Evolutionary conservation across 2,113 vertebrate species (phyloP).

Genomic region (Halichoeres trimaculatus): DNA sequence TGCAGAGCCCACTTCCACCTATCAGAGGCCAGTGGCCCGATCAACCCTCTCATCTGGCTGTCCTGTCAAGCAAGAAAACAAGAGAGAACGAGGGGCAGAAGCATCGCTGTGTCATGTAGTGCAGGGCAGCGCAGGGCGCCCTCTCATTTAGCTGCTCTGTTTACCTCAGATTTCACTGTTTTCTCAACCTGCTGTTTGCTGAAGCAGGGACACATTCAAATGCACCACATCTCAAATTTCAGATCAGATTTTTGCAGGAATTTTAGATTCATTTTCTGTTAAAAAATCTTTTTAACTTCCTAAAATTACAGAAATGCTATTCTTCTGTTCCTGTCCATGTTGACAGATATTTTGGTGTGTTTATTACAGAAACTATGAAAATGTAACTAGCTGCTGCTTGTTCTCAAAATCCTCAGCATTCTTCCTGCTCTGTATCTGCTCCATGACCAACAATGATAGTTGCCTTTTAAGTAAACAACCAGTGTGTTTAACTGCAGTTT

Average conservation of each 20-base stretch:
- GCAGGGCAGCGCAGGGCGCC: slow-evolving; percentile 11
- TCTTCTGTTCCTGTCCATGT: neutral
- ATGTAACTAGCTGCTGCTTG: neutral
- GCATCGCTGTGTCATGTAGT: slow-evolving; percentile 6
- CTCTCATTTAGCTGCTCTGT: slow-evolving; percentile 26
- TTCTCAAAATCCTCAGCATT: neutral
- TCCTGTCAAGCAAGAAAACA: slow-evolving; percentile 54
- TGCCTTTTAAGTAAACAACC: neutral
- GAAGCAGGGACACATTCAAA: neutral
- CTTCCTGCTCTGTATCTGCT: neutral
- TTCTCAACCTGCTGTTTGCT: slow-evolving; percentile 1
- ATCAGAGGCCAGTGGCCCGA: slow-evolving; percentile 31
- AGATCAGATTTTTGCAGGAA: neutral
- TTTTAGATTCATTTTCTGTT: neutral
- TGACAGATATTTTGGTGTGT: no score
- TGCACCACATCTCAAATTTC: neutral
- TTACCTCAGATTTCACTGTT: neutral
- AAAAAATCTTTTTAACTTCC: neutral
- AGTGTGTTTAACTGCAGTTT: no score
- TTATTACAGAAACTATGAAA: no score
- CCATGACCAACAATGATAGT: neutral
- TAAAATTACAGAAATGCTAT: neutral
- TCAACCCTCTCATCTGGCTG: slow-evolving; percentile 24
- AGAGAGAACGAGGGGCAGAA: slow-evolving; percentile 27
- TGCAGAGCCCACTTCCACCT: slow-evolving; percentile 17